phyloP scores from a whole-genome alignment of 2,797 vertebrate genomes.

The Knipowitschia caucasica region DNA sequence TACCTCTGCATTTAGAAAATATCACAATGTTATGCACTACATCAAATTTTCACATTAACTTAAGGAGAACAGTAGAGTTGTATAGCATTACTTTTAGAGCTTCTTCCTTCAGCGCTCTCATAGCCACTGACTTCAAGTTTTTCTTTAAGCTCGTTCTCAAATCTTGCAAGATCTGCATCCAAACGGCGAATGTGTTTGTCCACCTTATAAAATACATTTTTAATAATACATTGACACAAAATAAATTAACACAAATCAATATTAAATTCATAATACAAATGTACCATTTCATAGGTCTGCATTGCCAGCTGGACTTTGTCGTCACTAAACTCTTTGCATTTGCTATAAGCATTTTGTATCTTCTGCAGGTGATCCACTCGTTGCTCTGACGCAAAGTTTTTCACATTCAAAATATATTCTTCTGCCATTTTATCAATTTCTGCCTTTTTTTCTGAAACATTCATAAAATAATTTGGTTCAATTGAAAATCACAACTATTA shows the following conservation, averaged over 20 bases:
- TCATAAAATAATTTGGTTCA: not conserved
- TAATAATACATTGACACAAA: too few relatives aligned
- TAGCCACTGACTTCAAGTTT: constrained; percentile 91
- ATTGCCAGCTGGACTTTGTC: constrained; percentile 98
- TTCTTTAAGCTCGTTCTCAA: constrained; percentile 97
- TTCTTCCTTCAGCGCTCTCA: constrained; percentile 80
- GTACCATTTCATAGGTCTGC: constrained; percentile 96
- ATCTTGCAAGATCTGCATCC: constrained; percentile 92
- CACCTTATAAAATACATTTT: constrained; percentile 72
- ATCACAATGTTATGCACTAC: not conserved
- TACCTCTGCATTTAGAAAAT: constrained; percentile 50
- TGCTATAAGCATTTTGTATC: constrained; percentile 91
- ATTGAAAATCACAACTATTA: not conserved
- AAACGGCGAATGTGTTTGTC: constrained; percentile 96
- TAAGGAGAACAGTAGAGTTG: not conserved
- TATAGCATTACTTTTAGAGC: constrained; percentile 81
- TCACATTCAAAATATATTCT: constrained; percentile 87
- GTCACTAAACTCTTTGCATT: constrained; percentile 94
- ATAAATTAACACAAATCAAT: not conserved
- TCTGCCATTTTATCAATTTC: constrained; percentile 92
- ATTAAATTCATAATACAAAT: not conserved
- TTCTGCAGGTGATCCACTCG: constrained; percentile 90
- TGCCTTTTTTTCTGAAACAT: constrained; percentile 87
- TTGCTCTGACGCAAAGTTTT: constrained; percentile 82
- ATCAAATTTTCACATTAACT: not conserved